Conservation (phyloP, 2,888 invertebrate species). For the Coenonympha glycerion region DNA sequence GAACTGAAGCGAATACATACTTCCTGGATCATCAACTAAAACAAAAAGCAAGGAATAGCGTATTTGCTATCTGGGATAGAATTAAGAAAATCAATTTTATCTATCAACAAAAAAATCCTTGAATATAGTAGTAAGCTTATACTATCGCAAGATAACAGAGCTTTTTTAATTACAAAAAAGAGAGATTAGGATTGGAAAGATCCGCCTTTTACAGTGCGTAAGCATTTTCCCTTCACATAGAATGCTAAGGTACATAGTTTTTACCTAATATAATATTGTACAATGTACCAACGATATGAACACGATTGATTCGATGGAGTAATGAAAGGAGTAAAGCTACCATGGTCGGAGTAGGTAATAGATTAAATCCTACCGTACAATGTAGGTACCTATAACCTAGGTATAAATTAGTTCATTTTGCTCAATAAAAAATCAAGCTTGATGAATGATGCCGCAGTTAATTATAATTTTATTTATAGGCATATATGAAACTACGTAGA, state of each 20-base stretch:
- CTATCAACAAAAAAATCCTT: too few relatives aligned
- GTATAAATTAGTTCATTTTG: not conserved
- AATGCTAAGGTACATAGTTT: not conserved
- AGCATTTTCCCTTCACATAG: not conserved
- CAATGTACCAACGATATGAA: not conserved
- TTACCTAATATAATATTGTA: not conserved
- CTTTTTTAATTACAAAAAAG: too few relatives aligned
- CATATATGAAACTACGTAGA: too few relatives aligned
- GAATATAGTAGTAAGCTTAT: too few relatives aligned
- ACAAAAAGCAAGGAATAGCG: slow-evolving; percentile 13
- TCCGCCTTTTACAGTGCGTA: not conserved
- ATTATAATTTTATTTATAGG: too few relatives aligned
- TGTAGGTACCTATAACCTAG: too few relatives aligned
- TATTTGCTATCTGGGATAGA: too few relatives aligned
- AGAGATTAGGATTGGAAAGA: too few relatives aligned
- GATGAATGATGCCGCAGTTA: not conserved
- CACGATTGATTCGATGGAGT: not conserved
- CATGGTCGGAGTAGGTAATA: not conserved
- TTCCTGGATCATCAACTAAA: slow-evolving; percentile 38
- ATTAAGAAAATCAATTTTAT: too few relatives aligned
- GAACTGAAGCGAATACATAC: slow-evolving; percentile 30
- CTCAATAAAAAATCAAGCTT: not conserved
- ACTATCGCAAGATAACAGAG: too few relatives aligned
- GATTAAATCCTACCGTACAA: not conserved
- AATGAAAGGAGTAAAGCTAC: too few relatives aligned